Conservation (phyloP, 92 coral and sea anemone species). For the Heteractis magnifica region DNA sequence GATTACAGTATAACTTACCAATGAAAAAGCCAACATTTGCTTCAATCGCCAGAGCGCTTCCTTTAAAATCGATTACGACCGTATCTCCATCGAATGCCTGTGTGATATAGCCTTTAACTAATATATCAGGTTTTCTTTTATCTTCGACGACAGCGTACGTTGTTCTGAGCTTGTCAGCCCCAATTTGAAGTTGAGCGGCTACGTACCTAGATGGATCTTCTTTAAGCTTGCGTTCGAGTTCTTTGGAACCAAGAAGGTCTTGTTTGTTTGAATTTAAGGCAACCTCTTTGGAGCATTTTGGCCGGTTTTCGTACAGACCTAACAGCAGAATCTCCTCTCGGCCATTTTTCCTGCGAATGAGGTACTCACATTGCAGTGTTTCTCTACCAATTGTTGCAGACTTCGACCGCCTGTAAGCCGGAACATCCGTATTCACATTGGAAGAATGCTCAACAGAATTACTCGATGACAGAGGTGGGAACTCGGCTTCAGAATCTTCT, state of each 20-base stretch:
- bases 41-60: not conserved
- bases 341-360: conserved; percentile 56
- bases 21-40: conserved; percentile 11
- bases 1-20: conserved; percentile 1
- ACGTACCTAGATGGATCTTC: conserved; percentile 59
- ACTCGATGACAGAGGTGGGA: conserved; percentile 29
- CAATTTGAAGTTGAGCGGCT: conserved; percentile 61
- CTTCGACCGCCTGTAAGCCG: not conserved
- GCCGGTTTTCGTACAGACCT: conserved; percentile 35
- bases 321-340: conserved; percentile 64
- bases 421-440: no score
- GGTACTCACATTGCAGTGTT: conserved; percentile 1
- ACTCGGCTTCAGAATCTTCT: conserved; percentile 17
- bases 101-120: conserved; percentile 66
- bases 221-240: conserved; percentile 30
- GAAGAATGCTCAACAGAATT: no score
- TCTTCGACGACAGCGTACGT: conserved; percentile 67
- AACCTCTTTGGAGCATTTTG: conserved; percentile 40
- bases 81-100: conserved; percentile 83
- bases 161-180: conserved; percentile 39
- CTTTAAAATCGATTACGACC: conserved; percentile 64
- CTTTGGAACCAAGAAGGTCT: conserved; percentile 51
- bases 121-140: conserved; percentile 77
- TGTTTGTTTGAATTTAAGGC: conserved; percentile 32
- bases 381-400: not conserved